Evolutionary conservation across 2,888 invertebrate species (phyloP).

Genomic region (Drosophila pullipes): DNA sequence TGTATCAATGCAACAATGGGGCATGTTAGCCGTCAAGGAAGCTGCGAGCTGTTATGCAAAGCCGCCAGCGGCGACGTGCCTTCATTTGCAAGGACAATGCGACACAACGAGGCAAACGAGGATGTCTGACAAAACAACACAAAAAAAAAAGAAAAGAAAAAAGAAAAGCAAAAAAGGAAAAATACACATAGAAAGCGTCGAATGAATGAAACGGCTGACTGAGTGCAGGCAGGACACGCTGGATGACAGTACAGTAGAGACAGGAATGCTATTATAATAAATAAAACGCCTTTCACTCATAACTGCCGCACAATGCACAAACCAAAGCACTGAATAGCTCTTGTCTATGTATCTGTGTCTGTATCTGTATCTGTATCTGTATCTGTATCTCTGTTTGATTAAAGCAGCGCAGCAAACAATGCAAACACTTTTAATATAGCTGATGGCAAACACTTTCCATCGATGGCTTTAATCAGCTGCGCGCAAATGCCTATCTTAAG

Average conservation of each 20-base stretch:
- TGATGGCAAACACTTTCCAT: slow-evolving; percentile 55
- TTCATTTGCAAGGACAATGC: slow-evolving; percentile 83
- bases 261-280: slow-evolving; percentile 78
- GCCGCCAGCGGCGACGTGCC: slow-evolving; percentile 68
- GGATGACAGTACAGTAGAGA: slow-evolving; percentile 31
- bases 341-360: slow-evolving; percentile 18
- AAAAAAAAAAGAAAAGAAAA: background rate
- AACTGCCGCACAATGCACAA: slow-evolving; percentile 69
- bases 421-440: slow-evolving; percentile 66
- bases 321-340: slow-evolving; percentile 49
- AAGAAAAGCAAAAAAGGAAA: background rate
- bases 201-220: slow-evolving; percentile 50
- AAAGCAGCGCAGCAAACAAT: slow-evolving; percentile 53
- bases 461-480: slow-evolving; percentile 58
- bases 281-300: slow-evolving; percentile 80
- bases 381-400: slow-evolving; percentile 43
- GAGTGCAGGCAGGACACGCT: slow-evolving; percentile 38
- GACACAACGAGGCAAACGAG: slow-evolving; percentile 42
- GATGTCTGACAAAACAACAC: slow-evolving; percentile 4
- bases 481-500: slow-evolving; percentile 27
- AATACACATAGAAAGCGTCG: slow-evolving; percentile 38
- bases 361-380: slow-evolving; percentile 15
- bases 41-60: slow-evolving; percentile 65
- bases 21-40: slow-evolving; percentile 65
- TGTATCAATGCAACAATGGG: slow-evolving; percentile 52